Evolutionary conservation across 2,888 invertebrate species (phyloP), one percentile per base, ranked within the genome.

Genomic region (Scaptomyza polygonia): DNA sequence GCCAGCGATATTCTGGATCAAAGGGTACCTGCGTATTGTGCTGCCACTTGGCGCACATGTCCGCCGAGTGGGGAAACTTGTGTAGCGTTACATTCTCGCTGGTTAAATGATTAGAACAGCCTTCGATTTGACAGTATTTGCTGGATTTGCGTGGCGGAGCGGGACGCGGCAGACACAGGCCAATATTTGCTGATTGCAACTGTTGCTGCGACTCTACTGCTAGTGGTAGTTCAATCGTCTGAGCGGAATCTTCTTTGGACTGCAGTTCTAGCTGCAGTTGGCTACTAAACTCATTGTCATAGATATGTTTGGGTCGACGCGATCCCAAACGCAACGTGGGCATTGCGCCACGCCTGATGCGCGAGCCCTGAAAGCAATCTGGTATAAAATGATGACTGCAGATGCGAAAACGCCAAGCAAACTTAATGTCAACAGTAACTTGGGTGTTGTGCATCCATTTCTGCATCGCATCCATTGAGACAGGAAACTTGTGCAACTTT

Each of bases 371-470:
- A 8, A 86, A 80, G 44, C 88, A 90, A n/a, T 79, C 75, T 2
- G 58, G 16, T 4, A 65, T 75, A 42, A 89, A 89, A 32, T 89
- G 89, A 27, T 76, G 67, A 47, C 86, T 87, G 51, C 89, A 89
- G 16, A 89, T 75, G 30, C 89, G 86, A 56, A 74, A 89, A 0
- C 84, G 86, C 89, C 89, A 88, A 5, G 67, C 69, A 14, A 58
- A 72, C 6, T 70, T 74, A 0, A 49, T 52, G 25, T 88, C 82
- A 40, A 79, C 84, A 21, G 68, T 47, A 5, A 88, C 76, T 47
- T 88, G 86, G 0, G 79, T 78, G 45, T 88, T 88, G 54, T 88
- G 82, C 73, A 82, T 75, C 88, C 88, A 88, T 49, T 89, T 89
- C 1, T 79, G 47, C 30, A 86, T 58, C 2, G 77, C 67, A 4